These are phyloP conservation scores for Diplodus sargus DNA, from an alignment of 2,797 vertebrate genomes.

Conservation along the genomic window DNA sequence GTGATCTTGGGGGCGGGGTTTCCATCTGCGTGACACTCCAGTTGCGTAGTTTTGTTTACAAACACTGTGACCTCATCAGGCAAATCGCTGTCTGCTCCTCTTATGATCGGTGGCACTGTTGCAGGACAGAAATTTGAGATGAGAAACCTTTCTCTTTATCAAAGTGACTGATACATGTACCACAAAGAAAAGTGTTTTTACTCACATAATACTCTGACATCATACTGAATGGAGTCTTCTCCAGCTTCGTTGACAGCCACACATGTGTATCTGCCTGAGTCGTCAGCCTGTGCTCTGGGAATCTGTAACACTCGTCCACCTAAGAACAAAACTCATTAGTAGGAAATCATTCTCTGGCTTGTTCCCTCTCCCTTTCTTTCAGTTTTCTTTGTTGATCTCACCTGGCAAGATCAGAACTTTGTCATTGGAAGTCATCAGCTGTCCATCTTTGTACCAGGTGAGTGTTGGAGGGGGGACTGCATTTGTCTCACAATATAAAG, in stretches of 20 bases:
- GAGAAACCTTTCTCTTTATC: constrained; percentile 2
- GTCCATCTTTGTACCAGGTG: constrained; percentile 96
- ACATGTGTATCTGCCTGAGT: constrained; percentile 92
- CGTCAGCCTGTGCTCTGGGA: constrained; percentile 86
- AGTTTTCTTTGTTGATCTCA: constrained; percentile 57
- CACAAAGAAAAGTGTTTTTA: constrained; percentile 25
- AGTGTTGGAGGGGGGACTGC: constrained; percentile 95
- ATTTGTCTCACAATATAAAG: constrained; percentile 95
- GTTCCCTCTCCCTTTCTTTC: background rate
- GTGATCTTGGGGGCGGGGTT: constrained; percentile 89
- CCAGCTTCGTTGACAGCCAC: constrained; percentile 96
- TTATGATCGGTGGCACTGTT: constrained; percentile 92
- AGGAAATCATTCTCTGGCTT: background rate
- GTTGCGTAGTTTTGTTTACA: constrained; percentile 81
- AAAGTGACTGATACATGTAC: background rate
- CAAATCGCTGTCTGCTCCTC: constrained; percentile 81
- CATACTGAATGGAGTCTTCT: constrained; percentile 94
- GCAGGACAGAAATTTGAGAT: constrained; percentile 11
- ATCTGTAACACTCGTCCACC: constrained; percentile 95
- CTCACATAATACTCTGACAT: constrained; percentile 92
- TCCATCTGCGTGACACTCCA: constrained; percentile 91
- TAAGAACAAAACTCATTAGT: constrained; percentile 62
- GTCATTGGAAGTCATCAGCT: constrained; percentile 87
- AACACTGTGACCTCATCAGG: constrained; percentile 91
- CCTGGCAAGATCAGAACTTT: constrained; percentile 93